phyloP scores from a whole-genome alignment of 2,888 invertebrate species.

The Protula sp. region DNA sequence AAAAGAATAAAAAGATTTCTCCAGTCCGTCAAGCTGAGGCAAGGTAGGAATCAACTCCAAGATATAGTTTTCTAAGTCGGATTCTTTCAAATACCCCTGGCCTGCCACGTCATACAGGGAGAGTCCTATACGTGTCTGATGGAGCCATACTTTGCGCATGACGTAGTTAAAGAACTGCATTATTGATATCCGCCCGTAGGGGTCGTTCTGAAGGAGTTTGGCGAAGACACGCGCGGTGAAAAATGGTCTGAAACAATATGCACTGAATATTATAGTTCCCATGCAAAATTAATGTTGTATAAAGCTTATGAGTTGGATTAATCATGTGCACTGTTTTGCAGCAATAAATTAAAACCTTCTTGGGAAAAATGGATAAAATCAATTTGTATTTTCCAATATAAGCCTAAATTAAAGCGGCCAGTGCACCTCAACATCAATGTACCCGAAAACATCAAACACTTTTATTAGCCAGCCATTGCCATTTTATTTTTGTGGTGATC shows the following conservation, averaged over 20 bases:
- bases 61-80: conserved; percentile 90
- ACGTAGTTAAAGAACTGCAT: conserved; percentile 90
- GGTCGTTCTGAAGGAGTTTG: conserved; percentile 78
- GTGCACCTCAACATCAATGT: too few relatives aligned
- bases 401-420: too few relatives aligned
- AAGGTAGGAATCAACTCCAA: conserved; percentile 86
- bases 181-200: conserved; percentile 79
- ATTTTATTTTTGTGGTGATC: too few relatives aligned
- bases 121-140: conserved; percentile 88
- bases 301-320: too few relatives aligned
- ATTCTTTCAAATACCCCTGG: conserved; percentile 81
- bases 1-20: conserved; percentile 89
- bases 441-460: too few relatives aligned
- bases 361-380: too few relatives aligned
- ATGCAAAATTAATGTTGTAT: too few relatives aligned
- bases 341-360: too few relatives aligned
- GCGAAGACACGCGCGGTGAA: conserved; percentile 83
- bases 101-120: conserved; percentile 90
- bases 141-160: conserved; percentile 87
- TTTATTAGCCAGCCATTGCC: too few relatives aligned
- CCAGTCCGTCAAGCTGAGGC: conserved; percentile 78
- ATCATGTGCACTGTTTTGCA: too few relatives aligned
- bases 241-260: conserved; percentile 66
- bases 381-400: too few relatives aligned
- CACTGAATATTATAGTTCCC: not conserved